Evolutionary conservation across 2,888 invertebrate species (phyloP).

Genomic region (Junonia oenone): DNA sequence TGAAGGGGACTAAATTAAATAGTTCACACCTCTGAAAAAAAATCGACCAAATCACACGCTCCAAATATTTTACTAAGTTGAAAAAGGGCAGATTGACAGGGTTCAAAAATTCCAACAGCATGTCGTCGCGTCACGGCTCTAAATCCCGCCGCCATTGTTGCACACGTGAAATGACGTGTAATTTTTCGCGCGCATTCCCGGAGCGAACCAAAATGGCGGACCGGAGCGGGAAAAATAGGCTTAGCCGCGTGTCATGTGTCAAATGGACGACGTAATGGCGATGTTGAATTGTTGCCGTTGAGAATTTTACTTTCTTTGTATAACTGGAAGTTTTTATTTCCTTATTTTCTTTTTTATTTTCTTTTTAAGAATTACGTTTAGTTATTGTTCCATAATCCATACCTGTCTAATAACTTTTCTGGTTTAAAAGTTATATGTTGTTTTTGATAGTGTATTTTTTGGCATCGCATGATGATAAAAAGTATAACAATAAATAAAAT

Average conservation of each 20-base stretch:
- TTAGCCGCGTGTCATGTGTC: conserved; percentile 14
- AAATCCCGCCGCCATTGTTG: conserved; percentile 8
- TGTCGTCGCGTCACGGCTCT: neutral
- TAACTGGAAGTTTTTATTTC: too few relatives aligned
- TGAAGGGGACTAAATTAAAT: neutral
- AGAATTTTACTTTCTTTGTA: neutral
- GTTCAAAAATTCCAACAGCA: neutral
- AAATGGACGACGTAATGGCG: neutral
- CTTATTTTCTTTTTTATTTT: too few relatives aligned
- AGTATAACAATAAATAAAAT: too few relatives aligned
- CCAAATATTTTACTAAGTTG: neutral
- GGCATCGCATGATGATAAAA: too few relatives aligned
- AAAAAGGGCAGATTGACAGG: neutral
- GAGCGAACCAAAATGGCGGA: conserved; percentile 13
- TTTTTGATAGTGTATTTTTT: too few relatives aligned
- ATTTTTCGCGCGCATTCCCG: conserved; percentile 16
- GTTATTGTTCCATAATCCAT: too few relatives aligned
- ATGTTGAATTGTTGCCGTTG: neutral
- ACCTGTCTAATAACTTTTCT: too few relatives aligned
- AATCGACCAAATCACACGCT: neutral
- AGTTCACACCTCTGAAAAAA: neutral
- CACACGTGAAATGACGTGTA: conserved; percentile 5
- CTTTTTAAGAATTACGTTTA: too few relatives aligned
- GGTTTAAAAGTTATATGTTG: too few relatives aligned
- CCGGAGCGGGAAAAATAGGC: conserved; percentile 13